Base-by-base conservation (phyloP, 2,797 vertebrate species). In the Lateolabrax maculatus region DNA sequence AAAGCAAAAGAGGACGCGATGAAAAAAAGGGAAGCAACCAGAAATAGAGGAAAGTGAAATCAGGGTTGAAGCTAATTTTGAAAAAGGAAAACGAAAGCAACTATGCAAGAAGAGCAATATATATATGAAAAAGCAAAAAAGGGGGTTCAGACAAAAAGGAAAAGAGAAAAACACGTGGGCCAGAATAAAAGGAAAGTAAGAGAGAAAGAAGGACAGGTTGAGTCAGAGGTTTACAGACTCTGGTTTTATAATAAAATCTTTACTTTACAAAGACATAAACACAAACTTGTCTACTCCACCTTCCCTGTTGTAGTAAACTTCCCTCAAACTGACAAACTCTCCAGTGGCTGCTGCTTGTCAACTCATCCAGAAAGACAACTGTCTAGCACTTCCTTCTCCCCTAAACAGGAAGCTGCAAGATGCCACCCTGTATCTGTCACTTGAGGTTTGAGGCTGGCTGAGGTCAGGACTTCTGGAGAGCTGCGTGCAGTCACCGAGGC, bases 41-140 rank as follows among this genome's bases (percentile, higher is more conserved):
- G 39, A 88, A 84, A 85, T 61, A 86, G 64, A 78, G 55, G 27
- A 77, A 80, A 86, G 78, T 31, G 65, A 88, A 89, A 82, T 81
- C 34, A 55, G 73, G n/a, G 61, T 84, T 77, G 44, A 77, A 64
- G 66, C 48, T 72, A 43, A 77, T 77, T 84, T 79, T 75, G 49
- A 75, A 79, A 62, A 80, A 67, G 31, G 55, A 86, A 84, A 87
- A 83, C 0, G 29, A 85, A 81, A 90, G 63, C n/a, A 9, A 51
- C 39, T 21, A 23, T 36, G 34, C 11, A 48, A 69, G 18, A 75
- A 29, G n/a, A 74, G 44, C 49, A 23, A 1, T 44, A 37, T n/a
- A 46, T 9, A 13, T 43, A 84, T 73, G 31, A 46, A 49, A n/a
- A 71, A 29, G 16, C 3, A 27, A n/a, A 60, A 15, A 66, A 19